Base-by-base conservation (phyloP, 2,113 vertebrate species). In the Addax nasomaculatus region DNA sequence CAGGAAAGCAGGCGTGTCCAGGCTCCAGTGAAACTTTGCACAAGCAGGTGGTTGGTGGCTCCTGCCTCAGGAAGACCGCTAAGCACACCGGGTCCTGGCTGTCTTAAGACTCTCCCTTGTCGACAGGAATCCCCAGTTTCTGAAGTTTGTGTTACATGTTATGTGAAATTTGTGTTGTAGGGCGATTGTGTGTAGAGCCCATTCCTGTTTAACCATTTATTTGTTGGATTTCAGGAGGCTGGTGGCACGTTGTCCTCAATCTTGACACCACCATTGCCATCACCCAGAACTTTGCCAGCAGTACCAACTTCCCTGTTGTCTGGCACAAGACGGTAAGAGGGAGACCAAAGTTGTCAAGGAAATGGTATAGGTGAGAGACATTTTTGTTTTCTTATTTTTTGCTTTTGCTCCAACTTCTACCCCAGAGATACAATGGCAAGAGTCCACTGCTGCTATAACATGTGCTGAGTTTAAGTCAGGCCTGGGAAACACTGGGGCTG, bases 261-360 rank as follows among this genome's bases (percentile, higher is more conserved):
- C 98, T 99, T 45, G 99, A 99, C 98, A 99, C 99, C 0, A 99
- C 99, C 3, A 99, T 99, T 96, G 99, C 99, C 67, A 98, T 99
- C 98, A 99, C 99, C 1, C 99, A 99, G 97, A 99, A 99, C 98
- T 99, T 99, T 47, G 99, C 99, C 98, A 99, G 99, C 98, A 99
- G 99, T 25, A 99, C 99, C 93, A 99, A 99, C 98, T 99, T 99
- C 97, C 99, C 99, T 30, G 99, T 99, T 58, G 99, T 99, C 43
- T 99, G 99, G 99, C 99, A 99, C 99, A 99, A 99, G 98, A 99
- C 99, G 0, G 99, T 99, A 30, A 99, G 99, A 93, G 99, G 99
- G 30, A 99, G 99, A 30, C 99, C 99, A 96, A 99, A 99, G 94
- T 98, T 99, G 25, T 99, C 99, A 62, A 98, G 99, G 97, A 99